phyloP scores from a whole-genome alignment of 2,888 invertebrate genomes.

The Alsophila aescularia region DNA sequence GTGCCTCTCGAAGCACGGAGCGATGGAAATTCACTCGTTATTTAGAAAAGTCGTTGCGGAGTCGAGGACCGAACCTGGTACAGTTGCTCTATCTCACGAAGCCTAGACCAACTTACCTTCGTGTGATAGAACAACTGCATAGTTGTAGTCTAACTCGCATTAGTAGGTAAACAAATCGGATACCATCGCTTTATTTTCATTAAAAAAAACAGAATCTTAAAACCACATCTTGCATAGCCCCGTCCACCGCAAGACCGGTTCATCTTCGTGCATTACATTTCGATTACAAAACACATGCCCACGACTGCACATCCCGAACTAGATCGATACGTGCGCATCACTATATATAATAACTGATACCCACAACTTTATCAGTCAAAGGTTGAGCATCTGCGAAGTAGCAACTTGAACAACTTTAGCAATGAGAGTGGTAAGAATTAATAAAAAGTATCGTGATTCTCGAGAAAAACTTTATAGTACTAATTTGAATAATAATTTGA shows the following conservation, averaged over 20 bases:
- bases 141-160: no score
- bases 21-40: no score
- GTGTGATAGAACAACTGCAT: no score
- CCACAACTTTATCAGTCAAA: slow-evolving; percentile 66
- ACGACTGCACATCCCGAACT: slow-evolving; percentile 64
- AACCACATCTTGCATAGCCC: slow-evolving; percentile 46
- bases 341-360: slow-evolving; percentile 73
- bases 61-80: no score
- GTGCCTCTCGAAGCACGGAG: no score
- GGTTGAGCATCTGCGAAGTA: slow-evolving; percentile 49
- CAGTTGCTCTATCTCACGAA: no score
- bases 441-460: slow-evolving; percentile 1
- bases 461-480: no score
- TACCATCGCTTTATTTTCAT: no score
- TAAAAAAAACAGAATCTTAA: background rate
- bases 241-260: slow-evolving; percentile 64
- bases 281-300: slow-evolving; percentile 68
- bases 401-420: slow-evolving; percentile 26
- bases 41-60: no score
- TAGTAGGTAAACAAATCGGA: no score
- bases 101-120: no score
- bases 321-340: slow-evolving; percentile 64
- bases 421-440: slow-evolving; percentile 25
- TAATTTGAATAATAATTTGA: no score
- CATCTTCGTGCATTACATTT: slow-evolving; percentile 65